Evolutionary conservation across 2,888 invertebrate species (phyloP), one percentile per base, ranked within the genome.

Genomic region (Tinea trinotella): DNA sequence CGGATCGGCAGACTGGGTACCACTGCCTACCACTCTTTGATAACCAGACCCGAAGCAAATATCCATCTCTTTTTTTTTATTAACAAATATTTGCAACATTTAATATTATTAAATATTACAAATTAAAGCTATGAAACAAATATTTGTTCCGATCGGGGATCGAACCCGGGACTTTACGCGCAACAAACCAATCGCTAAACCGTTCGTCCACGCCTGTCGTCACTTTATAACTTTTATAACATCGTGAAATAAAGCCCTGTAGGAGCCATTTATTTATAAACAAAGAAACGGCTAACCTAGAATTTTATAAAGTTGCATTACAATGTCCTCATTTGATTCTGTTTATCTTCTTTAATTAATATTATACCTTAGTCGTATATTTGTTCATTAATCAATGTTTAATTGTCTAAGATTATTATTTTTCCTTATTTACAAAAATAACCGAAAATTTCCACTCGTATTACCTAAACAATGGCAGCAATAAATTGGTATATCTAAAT

Each of bases 371-470:
- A n/a, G 17, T 46, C 17, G n/a, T 19, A 46, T 19, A 10, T 46
- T 46, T 19, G 46, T 46, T 46, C 15, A 19, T 46, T 46, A 46
- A 46, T 46, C 46, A 46, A 46, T 46, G 46, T 46, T 46, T 46
- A 46, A 46, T 46, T 46, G 46, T 46, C 46, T 46, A 6, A 10
- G 7, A 19, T 46, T 46, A 19, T 17, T 12, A 46, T 17, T 46
- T 46, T 46, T 46, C 46, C 46, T 46, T 46, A 46, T 46, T 46
- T 46, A 46, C 19, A 46, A 12, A 17, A 46, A 3, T 19, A 19
- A 10, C 10, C 19, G 10, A 46, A 46, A 46, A 46, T 46, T 46
- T 46, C 46, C 46, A 46, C 19, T 18, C 10, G 36, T n/a, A 3
- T 46, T 19, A 17, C 19, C 3, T 17, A 19, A 2, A 10, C 15